These are phyloP conservation scores for Galaxea fascicularis DNA, from an alignment of 92 coral and sea anemone genomes.

Conservation along the genomic window DNA sequence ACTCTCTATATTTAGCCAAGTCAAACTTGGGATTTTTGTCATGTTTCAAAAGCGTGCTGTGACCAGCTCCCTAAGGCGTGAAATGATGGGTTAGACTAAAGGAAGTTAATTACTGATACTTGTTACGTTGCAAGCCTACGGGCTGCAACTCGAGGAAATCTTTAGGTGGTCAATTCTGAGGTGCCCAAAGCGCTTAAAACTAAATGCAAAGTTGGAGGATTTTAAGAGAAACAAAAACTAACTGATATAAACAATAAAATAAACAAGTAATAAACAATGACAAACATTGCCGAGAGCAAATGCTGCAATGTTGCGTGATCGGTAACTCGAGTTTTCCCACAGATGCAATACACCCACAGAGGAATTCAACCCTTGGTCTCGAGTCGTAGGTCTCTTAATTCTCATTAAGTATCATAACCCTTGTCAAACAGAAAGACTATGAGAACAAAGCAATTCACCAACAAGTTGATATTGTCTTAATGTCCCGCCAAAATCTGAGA, in stretches of 20 bases:
- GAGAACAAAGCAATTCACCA: not conserved
- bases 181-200: not conserved
- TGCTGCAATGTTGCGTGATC: conserved; percentile 11
- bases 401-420: not conserved
- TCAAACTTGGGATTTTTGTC: not conserved
- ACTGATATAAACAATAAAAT: not conserved
- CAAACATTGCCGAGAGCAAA: not conserved
- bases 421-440: not conserved
- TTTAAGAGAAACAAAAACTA: not conserved
- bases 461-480: not conserved
- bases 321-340: not conserved
- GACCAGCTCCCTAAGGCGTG: not conserved
- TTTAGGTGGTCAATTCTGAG: not conserved
- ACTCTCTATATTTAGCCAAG: not conserved
- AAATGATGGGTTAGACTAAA: not conserved
- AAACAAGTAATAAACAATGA: not conserved
- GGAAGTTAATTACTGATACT: not conserved
- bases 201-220: not conserved
- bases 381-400: not conserved
- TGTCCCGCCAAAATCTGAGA: not conserved
- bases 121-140: not conserved
- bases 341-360: conserved; percentile 24
- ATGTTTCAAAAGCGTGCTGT: not conserved
- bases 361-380: not conserved
- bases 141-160: not conserved